Conservation (phyloP, 2,113 vertebrate species). For the Passer montanus region DNA sequence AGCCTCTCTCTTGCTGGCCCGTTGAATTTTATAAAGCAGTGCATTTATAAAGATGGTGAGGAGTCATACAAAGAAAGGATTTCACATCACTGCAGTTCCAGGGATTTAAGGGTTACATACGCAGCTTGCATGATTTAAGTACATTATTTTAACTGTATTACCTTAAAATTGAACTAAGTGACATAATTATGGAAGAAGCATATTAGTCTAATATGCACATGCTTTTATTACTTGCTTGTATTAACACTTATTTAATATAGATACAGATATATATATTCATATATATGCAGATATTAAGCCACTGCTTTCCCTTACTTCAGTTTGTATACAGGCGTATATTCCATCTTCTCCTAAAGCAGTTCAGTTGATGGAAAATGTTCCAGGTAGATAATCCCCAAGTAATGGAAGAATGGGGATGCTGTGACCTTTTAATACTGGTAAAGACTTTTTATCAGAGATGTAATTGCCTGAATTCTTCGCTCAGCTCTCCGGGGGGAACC, state of each 20-base stretch:
- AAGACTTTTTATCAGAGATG: background rate
- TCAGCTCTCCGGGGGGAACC: background rate
- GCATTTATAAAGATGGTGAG: background rate
- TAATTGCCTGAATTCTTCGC: background rate
- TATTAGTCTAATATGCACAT: background rate
- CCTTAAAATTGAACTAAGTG: background rate
- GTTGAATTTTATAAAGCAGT: background rate
- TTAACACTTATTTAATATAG: background rate
- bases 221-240: background rate
- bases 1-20: background rate
- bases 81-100: background rate
- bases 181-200: background rate
- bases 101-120: background rate
- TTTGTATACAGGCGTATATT: background rate
- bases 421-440: fast-evolving
- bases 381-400: background rate
- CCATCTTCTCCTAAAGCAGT: background rate
- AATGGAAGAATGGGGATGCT: background rate
- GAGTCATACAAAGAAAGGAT: background rate
- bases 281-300: background rate
- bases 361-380: background rate
- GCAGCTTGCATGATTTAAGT: background rate
- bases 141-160: background rate
- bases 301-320: background rate
- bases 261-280: no score